Evolutionary conservation across 2,888 invertebrate genomes (phyloP), one percentile per base, ranked within the genome.

Genomic region (Zygothrica quintamaculata): DNA sequence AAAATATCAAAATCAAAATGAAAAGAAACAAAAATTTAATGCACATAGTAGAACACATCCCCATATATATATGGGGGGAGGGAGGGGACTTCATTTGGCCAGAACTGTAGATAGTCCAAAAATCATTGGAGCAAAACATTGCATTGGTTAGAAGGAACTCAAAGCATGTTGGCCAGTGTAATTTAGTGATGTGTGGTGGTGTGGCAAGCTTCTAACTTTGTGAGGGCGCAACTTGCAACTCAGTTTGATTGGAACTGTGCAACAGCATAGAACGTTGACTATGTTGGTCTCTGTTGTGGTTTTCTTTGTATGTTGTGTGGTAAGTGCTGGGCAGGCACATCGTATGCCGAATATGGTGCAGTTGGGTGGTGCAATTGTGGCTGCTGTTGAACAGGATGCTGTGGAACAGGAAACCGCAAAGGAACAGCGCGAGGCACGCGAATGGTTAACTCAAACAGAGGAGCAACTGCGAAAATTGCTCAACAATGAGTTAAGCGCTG

Each of bases 51-150:
- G 86, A 79, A 84, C 72, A 59, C 62, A 67, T n/a, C n/a, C n/a
- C 37, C 42, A 48, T 65, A 44, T 39, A 58, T 53, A 50, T 57
- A 70, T 46, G 40, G 51, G 60, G n/a, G n/a, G n/a, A n/a, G n/a
- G n/a, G n/a, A n/a, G n/a, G n/a, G n/a, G n/a, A n/a, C n/a, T n/a
- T n/a, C 62, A 60, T 43, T 55, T 67, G 62, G 69, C 73, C 65
- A 66, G 56, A 60, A 64, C 71, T 29, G 57, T 48, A 56, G 46
- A 36, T 43, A 62, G 52, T 57, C 34, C 4, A 53, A 46, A 57
- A 55, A 68, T 70, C 80, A 74, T 37, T 77, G 68, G 51, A 86
- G 77, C 76, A 86, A 74, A 86, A 61, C 86, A 64, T 66, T 48
- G 42, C 57, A 47, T 46, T 40, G 11, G 3, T 7, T 2, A 9